These are phyloP conservation scores for Mastomys natalensis DNA, from an alignment of 2,113 vertebrate species.

Conservation along the genomic window DNA sequence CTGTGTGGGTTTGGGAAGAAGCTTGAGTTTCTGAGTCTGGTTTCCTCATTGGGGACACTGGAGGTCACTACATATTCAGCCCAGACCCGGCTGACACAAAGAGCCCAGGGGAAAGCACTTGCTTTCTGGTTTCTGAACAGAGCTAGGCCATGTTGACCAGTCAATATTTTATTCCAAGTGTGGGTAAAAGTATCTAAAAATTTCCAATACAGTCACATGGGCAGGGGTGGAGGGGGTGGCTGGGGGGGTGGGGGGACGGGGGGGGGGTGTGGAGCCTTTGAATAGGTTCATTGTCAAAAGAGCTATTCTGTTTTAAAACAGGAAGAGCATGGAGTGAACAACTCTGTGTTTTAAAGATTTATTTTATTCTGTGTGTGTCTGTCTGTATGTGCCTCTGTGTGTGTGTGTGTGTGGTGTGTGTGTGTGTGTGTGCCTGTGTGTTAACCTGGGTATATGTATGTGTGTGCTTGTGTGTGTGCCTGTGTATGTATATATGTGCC, in stretches of 20 bases:
- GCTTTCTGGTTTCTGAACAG: not conserved
- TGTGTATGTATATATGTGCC: too few relatives aligned
- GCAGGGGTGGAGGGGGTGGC: accelerated
- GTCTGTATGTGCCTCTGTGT: too few relatives aligned
- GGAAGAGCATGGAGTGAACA: not conserved
- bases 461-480: too few relatives aligned
- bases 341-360: not conserved
- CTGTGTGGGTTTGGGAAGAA: not conserved
- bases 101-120: not conserved
- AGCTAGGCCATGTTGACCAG: not conserved
- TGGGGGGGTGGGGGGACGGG: too few relatives aligned
- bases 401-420: too few relatives aligned
- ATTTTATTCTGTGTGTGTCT: not conserved
- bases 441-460: too few relatives aligned
- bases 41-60: not conserved
- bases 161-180: not conserved
- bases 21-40: not conserved
- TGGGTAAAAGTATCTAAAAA: not conserved
- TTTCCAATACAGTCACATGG: not conserved
- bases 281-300: not conserved
- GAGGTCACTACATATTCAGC: not conserved
- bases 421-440: too few relatives aligned
- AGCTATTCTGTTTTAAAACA: not conserved
- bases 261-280: not conserved
- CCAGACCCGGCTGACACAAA: not conserved